Conservation (phyloP, 2,888 invertebrate genomes). For the Plebejus melissa region DNA sequence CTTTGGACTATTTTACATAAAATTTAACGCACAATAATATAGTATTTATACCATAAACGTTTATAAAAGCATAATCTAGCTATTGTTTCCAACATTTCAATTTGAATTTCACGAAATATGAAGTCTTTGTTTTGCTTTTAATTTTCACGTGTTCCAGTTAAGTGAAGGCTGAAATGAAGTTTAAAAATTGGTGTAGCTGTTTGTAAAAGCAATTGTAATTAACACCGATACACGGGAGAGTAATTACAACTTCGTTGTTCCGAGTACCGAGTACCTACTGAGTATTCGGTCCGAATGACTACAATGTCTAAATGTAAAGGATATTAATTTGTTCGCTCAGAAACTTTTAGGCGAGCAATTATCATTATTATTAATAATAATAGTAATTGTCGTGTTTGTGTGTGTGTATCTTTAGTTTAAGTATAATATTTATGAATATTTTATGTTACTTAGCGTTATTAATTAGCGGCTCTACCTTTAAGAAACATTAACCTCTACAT, state of each 20-base stretch:
- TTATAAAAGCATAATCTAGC: neutral
- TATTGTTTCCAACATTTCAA: neutral
- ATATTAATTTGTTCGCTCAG: neutral
- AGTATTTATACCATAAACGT: neutral
- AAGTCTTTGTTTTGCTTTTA: conserved; percentile 18
- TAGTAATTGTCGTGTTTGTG: no score
- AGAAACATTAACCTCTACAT: no score
- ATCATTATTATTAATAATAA: no score
- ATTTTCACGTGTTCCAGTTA: conserved; percentile 14
- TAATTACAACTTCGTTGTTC: conserved; percentile 12
- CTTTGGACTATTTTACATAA: no score
- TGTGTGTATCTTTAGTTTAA: no score
- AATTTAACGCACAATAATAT: no score
- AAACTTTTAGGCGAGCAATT: neutral
- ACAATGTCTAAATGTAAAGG: neutral
- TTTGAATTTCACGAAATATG: conserved; percentile 4
- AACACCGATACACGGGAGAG: conserved; percentile 27
- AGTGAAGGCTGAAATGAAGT: conserved; percentile 17
- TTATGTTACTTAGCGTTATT: no score
- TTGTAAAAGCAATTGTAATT: conserved; percentile 36
- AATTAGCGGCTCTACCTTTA: no score
- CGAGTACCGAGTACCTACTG: neutral
- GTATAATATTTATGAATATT: no score
- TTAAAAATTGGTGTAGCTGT: conserved; percentile 8
- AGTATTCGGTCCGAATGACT: neutral